Percentiles rank a stretch among this genome's conserved stretches.
These are phyloP conservation scores for Periophthalmus modestus DNA, from an alignment of 2,113 vertebrate genomes.

Conservation along the genomic window DNA sequence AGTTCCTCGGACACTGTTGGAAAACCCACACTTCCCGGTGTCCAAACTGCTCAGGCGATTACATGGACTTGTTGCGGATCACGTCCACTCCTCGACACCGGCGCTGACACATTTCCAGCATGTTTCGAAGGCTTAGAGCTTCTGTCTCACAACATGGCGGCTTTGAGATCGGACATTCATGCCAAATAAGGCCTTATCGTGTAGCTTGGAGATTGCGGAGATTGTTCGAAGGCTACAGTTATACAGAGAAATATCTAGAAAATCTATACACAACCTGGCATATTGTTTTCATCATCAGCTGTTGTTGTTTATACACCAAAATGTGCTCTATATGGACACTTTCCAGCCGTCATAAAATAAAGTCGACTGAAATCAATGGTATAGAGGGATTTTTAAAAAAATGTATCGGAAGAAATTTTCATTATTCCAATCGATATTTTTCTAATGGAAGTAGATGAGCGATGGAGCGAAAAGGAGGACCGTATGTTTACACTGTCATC, in stretches of 20 bases:
- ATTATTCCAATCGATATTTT: no score
- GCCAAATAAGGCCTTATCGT: constrained; percentile 43
- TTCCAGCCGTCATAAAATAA: no score
- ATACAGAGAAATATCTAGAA: background rate
- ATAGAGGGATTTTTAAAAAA: no score
- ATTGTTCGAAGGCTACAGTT: constrained; percentile 20
- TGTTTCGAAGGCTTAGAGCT: constrained; percentile 32
- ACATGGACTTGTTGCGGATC: constrained; percentile 26
- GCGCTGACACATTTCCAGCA: constrained; percentile 24
- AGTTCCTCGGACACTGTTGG: constrained; percentile 8
- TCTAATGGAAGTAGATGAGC: no score
- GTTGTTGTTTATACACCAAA: no score
- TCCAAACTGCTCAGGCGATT: constrained; percentile 27
- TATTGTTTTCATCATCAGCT: background rate
- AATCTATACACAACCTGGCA: background rate
- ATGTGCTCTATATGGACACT: no score
- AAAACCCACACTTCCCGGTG: constrained; percentile 9
- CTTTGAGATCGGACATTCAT: background rate
- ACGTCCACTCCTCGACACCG: constrained; percentile 24
- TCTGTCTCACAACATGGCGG: constrained; percentile 22
- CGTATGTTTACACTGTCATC: no score
- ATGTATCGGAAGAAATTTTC: no score
- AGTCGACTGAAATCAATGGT: no score
- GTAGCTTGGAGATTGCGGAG: constrained; percentile 12
- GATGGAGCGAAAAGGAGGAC: no score